phyloP scores from a whole-genome alignment of 2,113 vertebrate species.

The Pungitius pungitius region DNA sequence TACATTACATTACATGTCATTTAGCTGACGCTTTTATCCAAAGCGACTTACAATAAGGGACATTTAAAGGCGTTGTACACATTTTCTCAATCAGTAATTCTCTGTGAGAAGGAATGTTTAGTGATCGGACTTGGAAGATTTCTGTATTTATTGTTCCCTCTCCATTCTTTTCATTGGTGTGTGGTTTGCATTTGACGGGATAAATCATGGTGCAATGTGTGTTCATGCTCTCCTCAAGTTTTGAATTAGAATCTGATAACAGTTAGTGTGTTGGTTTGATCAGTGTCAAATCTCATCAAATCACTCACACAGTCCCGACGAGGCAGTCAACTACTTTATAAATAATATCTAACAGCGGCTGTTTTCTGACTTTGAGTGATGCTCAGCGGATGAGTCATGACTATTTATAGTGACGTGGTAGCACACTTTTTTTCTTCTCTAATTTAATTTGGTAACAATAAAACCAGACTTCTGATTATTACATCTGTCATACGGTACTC shows the following conservation, averaged over 20 bases:
- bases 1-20: no score
- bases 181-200: neutral
- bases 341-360: neutral
- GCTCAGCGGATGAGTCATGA: neutral
- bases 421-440: neutral
- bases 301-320: neutral
- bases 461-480: neutral
- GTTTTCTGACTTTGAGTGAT: neutral
- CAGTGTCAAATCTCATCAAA: neutral
- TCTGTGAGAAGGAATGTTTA: neutral
- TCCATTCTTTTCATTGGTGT: neutral
- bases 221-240: neutral
- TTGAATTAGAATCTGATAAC: neutral
- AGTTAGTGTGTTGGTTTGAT: neutral
- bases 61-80: neutral
- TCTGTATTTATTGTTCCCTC: neutral
- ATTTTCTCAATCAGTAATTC: neutral
- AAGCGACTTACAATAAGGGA: no score
- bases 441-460: neutral
- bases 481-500: neutral
- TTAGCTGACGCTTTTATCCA: no score
- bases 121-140: neutral
- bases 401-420: neutral
- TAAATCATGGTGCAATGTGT: neutral
- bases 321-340: neutral